Evolutionary conservation across 1,140 invertebrate genomes (phyloP), one percentile per base, ranked within the genome.

Genomic region (Vanessa tameamea): DNA sequence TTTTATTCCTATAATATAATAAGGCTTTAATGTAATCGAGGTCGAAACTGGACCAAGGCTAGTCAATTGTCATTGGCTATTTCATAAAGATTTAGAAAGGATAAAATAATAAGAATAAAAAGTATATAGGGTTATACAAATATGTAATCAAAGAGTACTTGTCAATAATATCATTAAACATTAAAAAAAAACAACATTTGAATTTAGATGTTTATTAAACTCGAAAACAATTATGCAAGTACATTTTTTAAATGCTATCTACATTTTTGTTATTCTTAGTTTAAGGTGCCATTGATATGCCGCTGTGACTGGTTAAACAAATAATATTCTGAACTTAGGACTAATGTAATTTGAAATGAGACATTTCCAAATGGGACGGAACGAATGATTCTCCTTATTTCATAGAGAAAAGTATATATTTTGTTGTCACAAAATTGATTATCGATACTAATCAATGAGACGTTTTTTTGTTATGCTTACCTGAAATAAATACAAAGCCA

Each of bases 161-260:
- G 9, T 11, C 7, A 43, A 43, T 9, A 11, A 9, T 43, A 43
- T 43, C 13, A n/a, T 50, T 50, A 0, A 50, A n/a, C 6, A 50
- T 15, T 48, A 0, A 16, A 16, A 65, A 66, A 75, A 0, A 16
- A 13, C 16, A 5, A 53, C 15, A 23, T 70, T 3, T 66, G 51
- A 75, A 47, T 53, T 67, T 61, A 75, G 23, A 76, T 86, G 76
- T 90, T 90, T 89, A 90, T 86, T 91, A 81, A 88, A 85, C 76
- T 77, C 85, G 82, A 89, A 88, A 88, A 88, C 82, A 87, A 87
- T 86, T 86, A 90, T 90, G 90, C 88, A 89, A 87, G 78, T 90
- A 89, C 88, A 90, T 89, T 89, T 88, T 86, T 76, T 69, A 82
- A 85, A 89, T 89, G 84, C 82, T 87, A 82, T 85, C 37, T 86